Evolutionary conservation across 2,797 vertebrate genomes (phyloP), one percentile per base, ranked within the genome.

Genomic region (Coregonus ussuriensis): DNA sequence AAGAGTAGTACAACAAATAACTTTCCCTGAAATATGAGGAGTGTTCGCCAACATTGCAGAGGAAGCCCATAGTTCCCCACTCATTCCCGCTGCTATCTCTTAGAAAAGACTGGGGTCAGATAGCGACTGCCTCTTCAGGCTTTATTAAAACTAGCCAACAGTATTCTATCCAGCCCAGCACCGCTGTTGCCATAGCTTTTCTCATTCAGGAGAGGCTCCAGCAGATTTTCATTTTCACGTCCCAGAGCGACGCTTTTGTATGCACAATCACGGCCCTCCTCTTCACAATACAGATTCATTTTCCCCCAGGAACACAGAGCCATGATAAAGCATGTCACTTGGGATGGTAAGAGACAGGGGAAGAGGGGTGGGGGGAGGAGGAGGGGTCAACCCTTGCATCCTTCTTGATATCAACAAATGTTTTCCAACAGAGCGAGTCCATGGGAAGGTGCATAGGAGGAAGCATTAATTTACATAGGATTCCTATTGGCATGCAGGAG

Each of bases 161-260:
- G 59, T 13, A 63, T 63, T 67, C 65, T 29, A 15, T 67, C 65
- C 29, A 67, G 65, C 29, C 31, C 65, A 7, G 37, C 68, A 25
- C 68, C 9, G 6, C 35, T 25, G 18, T 5, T 56, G 68, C 75
- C 18, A 65, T 63, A 73, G 67, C 71, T 75, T 69, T 78, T 76
- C 63, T 72, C 35, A 47, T 74, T 77, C 75, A 73, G 71, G 75
- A 76, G 65, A 70, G 59, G 66, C 31, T 72, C 71, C 31, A 72
- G 71, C 53, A 56, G 52, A 72, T 56, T 47, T 67, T 16, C 52
- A 25, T 66, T 68, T 68, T 21, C 59, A 72, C 54, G 18, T 59
- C 70, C 76, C 29, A n/a, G 25, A 74, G 72, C 56, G n/a, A 63
- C 59, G 6, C 33, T 63, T 74, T 74, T 11, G 59, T 18, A 71